A percentile compares a stretch with the other conserved stretches of the same genome.
phyloP scores from a whole-genome alignment of 1,140 invertebrate genomes.

The Penaeus vannamei region DNA sequence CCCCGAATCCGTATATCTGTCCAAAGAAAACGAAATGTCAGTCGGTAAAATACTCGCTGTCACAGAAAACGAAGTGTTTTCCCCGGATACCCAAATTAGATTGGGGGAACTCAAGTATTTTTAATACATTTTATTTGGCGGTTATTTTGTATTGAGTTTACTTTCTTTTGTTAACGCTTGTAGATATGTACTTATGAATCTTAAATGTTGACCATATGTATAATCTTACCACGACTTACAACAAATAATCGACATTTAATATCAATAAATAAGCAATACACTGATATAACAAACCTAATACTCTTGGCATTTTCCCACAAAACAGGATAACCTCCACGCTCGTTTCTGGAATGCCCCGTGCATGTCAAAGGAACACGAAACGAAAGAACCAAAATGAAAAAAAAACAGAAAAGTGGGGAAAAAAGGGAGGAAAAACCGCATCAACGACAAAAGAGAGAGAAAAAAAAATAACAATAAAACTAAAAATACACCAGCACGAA shows the following conservation, averaged over 20 bases:
- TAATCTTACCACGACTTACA: too few species aligned
- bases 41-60: too few species aligned
- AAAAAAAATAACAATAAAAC: neutral
- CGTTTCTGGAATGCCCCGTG: neutral
- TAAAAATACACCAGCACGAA: neutral
- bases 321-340: too few species aligned
- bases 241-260: too few species aligned
- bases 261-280: too few species aligned
- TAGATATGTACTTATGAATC: neutral
- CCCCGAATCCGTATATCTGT: conserved; percentile 39
- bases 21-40: too few species aligned
- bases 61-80: too few species aligned
- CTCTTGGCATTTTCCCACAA: too few species aligned
- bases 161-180: neutral
- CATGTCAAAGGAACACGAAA: neutral
- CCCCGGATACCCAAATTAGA: too few species aligned
- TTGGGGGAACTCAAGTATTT: too few species aligned
- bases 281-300: too few species aligned
- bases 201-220: neutral
- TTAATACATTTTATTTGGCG: too few species aligned
- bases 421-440: neutral
- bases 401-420: neutral
- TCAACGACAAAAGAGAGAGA: neutral
- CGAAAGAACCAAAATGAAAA: neutral
- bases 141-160: neutral